Percentiles rank a stretch among this genome's conserved stretches.
phyloP scores from a whole-genome alignment of 2,888 invertebrate genomes.

The Trichacis sp. region DNA sequence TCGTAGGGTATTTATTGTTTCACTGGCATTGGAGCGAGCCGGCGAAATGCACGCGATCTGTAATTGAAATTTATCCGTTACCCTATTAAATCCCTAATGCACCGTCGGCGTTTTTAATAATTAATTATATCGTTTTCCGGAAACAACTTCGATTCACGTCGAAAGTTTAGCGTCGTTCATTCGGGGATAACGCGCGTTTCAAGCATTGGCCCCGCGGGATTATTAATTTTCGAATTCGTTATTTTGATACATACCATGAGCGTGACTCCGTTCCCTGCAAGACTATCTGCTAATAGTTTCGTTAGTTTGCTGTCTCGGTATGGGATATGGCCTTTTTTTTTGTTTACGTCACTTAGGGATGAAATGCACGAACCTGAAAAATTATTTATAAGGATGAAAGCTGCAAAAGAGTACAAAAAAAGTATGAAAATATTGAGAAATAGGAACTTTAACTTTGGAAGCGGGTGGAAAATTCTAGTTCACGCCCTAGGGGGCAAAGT shows the following conservation, averaged over 20 bases:
- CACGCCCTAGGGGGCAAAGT: too few relatives aligned
- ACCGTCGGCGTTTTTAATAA: background rate
- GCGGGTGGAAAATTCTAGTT: too few relatives aligned
- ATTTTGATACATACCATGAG: constrained; percentile 88
- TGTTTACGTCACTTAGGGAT: constrained; percentile 85
- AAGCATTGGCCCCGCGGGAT: too few relatives aligned
- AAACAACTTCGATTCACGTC: background rate
- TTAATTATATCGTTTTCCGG: background rate
- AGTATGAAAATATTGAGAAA: too few relatives aligned
- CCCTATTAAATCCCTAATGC: background rate
- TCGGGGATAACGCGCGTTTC: too few relatives aligned
- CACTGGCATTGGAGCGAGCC: constrained; percentile 84
- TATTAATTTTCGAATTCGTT: too few relatives aligned
- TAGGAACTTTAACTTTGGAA: too few relatives aligned
- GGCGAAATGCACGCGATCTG: constrained; percentile 96
- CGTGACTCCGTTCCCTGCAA: constrained; percentile 94
- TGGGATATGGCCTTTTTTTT: constrained; percentile 79
- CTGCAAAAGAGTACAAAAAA: too few relatives aligned
- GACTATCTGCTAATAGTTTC: constrained; percentile 90
- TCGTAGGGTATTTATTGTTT: constrained; percentile 90
- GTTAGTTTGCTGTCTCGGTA: constrained; percentile 95
- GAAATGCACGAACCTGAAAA: constrained; percentile 91
- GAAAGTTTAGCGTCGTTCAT: background rate
- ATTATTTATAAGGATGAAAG: background rate
- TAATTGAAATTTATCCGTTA: constrained; percentile 34